Conservation (phyloP, 2,888 invertebrate species). For the Penaeus monodon region DNA sequence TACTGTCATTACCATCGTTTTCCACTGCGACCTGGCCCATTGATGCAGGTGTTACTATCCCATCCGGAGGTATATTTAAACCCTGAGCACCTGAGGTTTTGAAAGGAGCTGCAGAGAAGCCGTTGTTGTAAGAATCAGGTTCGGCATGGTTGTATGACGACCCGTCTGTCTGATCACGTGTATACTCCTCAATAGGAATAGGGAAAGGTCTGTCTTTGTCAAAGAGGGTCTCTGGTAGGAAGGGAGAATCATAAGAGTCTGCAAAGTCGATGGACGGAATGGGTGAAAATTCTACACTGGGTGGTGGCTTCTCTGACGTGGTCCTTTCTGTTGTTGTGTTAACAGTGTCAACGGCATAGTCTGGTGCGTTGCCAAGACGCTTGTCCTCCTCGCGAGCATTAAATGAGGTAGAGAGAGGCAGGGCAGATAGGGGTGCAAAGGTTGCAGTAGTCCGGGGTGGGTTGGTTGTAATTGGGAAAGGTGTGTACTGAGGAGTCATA, state of each 20-base stretch:
- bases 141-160: background rate
- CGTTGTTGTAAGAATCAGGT: background rate
- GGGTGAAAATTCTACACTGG: conserved; percentile 60
- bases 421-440: background rate
- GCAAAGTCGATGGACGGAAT: conserved; percentile 55
- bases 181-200: background rate
- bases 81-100: conserved; percentile 14
- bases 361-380: background rate
- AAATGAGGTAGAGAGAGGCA: background rate
- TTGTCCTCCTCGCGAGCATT: background rate
- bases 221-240: conserved; percentile 12
- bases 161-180: too few species aligned
- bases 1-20: background rate
- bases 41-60: background rate
- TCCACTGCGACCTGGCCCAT: background rate
- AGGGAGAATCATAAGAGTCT: conserved; percentile 46
- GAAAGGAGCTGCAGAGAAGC: conserved; percentile 34
- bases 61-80: background rate
- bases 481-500: conserved; percentile 61
- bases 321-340: background rate
- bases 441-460: conserved; percentile 43
- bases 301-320: conserved; percentile 2
- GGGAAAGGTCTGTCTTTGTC: conserved; percentile 28
- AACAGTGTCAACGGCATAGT: background rate
- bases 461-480: conserved; percentile 63